Base-by-base conservation (phyloP, 2,113 vertebrate species). In the Grantiella picta region DNA sequence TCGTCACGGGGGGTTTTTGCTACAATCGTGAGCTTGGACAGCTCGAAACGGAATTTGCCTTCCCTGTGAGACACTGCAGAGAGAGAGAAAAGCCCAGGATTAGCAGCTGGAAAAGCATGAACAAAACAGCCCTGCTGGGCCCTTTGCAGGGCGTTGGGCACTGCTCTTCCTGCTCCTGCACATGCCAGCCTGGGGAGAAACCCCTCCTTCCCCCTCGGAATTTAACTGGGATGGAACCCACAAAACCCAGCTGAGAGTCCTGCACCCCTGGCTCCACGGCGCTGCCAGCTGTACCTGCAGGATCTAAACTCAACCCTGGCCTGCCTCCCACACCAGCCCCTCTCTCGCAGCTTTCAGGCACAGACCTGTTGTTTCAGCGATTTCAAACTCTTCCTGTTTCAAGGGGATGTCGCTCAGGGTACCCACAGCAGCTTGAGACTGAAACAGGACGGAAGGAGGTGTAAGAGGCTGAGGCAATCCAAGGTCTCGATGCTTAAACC, bases 41-140 rank as follows among this genome's bases (percentile, higher is more conserved):
- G 98, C 69, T 99, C 98, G 0, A 99, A 98, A 12, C 84, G 98
- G 98, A 99, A 99, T 79, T 98, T 98, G 27, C 99, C 99, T 15
- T 99, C 98, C 78, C 93, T 98, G 92, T 99, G 99, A 68, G 98
- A 97, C 97, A 99, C 99, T 99, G 75, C 17, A 88, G 92, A 70
- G 83, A 38, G 31, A 50, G 83, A 69, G 59, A 70, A 28, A 54
- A 31, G 25, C 6, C 9, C 11, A 5, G 79, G 59, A 12, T 88
- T 57, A 95, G 72, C 92, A 87, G 89, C 60, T 35, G 75, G 79
- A 19, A 17, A 40, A 23, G 44, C 49, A 71, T 0, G 33, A 38
- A 57, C 10, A 31, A 1, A 82, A 3, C 56, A 88, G 53, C 86
- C 60, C 64, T 0, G 22, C 64, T 68, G 82, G 38, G 53, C 47